Conservation (phyloP, 2,888 invertebrate genomes). For the Orchestes rusci region DNA sequence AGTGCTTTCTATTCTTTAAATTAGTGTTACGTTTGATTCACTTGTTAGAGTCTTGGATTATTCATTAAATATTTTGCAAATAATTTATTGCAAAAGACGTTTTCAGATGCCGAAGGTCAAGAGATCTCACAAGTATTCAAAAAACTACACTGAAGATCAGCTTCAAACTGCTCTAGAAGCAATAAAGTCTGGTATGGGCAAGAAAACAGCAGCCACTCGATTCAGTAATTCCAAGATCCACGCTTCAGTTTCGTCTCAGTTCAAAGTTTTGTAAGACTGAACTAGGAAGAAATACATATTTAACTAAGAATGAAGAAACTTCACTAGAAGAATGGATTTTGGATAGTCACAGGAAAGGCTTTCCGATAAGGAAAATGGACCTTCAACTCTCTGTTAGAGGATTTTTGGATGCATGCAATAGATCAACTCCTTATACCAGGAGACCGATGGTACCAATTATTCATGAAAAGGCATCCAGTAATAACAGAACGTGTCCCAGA, state of each 20-base stretch:
- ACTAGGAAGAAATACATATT: constrained; percentile 11
- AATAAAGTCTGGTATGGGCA: constrained; percentile 10
- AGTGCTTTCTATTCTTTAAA: too few species aligned
- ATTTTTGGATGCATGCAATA: constrained; percentile 17
- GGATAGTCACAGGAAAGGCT: constrained; percentile 32
- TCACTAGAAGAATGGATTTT: constrained; percentile 31
- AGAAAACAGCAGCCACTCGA: constrained; percentile 7
- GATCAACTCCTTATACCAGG: constrained; percentile 25
- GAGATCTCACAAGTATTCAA: too few species aligned
- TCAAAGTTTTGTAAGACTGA: constrained; percentile 9
- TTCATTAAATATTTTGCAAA: too few species aligned
- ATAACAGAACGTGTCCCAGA: constrained; percentile 27
- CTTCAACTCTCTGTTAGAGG: constrained; percentile 16
- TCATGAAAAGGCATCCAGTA: constrained; percentile 28
- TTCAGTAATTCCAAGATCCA: constrained; percentile 13
- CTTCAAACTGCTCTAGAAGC: constrained; percentile 16
- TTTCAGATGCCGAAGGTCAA: too few species aligned
- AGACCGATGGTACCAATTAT: constrained; percentile 28
- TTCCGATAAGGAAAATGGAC: constrained; percentile 28
- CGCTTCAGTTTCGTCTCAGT: constrained; percentile 14
- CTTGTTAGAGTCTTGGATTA: too few species aligned
- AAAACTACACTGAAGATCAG: too few species aligned
- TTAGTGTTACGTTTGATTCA: too few species aligned
- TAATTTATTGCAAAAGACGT: too few species aligned
- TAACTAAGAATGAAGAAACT: constrained; percentile 17